Base-by-base conservation (phyloP, 2,113 vertebrate species). In the Ptyas mucosa region DNA sequence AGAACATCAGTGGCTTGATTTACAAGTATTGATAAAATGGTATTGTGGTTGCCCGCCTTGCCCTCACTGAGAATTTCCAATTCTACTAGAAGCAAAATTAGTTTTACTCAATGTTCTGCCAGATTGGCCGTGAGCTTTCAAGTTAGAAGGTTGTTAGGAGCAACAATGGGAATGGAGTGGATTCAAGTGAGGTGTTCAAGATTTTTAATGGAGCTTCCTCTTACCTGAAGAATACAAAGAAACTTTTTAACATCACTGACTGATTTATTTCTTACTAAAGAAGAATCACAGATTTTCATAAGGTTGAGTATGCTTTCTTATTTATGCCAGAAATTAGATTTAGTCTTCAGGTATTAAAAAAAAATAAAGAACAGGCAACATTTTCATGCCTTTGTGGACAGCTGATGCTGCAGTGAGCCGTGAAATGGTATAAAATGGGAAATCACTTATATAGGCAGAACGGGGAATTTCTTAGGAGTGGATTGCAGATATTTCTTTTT, bases 1-100 rank as follows among this genome's bases (percentile, higher is more conserved):
- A 54, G 0, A 29, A 55, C 57, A 2, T 51, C 0, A 0, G 10
- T 93, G 34, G 0, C 89, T 89, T 94, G 34, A 89, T 69, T 54
- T 90, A 14, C 15, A 91, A 93, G 57, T 85, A 86, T 0, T 57
- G 91, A 90, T n/a, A 18, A 92, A 93, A 91, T 10, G 23, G 88
- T 0, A 0, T 20, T 89, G 0, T 11, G 14, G 18, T 87, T 91
- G 3, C 21, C 43, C 43, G 3, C 43, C 43, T 43, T 43, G 1
- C 43, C n/a, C 9, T 57, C 26, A 6, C 52, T 91, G 26, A 4
- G n/a, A 94, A 43, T 69, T 93, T 46, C 0, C 26, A 1, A 1
- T 14, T 94, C 5, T 93, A 46, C 10, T 18, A 0, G 85, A 89
- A 89, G 24, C 85, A 3, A 12, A 52, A 0, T 88, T 0, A 0